Conservation (phyloP, 2,113 vertebrate genomes). For the Stomatorhinus ivindoensis region DNA sequence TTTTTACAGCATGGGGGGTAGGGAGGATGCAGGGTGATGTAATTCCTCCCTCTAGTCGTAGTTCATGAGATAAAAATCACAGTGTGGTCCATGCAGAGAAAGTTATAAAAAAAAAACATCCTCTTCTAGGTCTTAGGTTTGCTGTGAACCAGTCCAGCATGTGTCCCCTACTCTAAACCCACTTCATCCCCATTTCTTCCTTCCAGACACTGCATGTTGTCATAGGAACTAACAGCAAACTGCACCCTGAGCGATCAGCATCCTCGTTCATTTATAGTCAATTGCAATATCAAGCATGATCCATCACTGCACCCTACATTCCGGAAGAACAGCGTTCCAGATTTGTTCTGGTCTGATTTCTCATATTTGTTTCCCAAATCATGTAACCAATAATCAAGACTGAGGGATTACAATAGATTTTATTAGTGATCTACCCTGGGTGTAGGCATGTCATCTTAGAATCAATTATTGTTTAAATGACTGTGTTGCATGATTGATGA, state of each 20-base stretch:
- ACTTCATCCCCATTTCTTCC: neutral
- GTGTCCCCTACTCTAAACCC: neutral
- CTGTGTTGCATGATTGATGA: no score
- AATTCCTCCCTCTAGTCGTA: neutral
- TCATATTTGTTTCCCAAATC: conserved; percentile 22
- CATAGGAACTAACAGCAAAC: neutral
- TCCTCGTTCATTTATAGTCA: neutral
- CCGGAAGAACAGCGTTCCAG: neutral
- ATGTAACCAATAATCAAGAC: neutral
- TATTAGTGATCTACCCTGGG: neutral
- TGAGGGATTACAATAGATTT: neutral
- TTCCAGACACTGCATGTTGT: neutral
- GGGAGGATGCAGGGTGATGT: neutral
- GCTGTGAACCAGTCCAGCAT: neutral
- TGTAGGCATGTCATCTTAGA: no score
- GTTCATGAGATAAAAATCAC: neutral
- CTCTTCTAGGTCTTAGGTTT: neutral
- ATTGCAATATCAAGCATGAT: neutral
- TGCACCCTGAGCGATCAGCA: neutral
- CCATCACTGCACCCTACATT: neutral
- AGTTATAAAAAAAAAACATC: neutral
- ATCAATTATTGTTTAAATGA: no score
- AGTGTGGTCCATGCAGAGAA: neutral
- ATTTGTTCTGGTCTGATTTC: conserved; percentile 30
- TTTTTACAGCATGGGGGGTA: neutral